Base-by-base conservation (phyloP, 2,888 invertebrate species). In the Ormyrus labotus region DNA sequence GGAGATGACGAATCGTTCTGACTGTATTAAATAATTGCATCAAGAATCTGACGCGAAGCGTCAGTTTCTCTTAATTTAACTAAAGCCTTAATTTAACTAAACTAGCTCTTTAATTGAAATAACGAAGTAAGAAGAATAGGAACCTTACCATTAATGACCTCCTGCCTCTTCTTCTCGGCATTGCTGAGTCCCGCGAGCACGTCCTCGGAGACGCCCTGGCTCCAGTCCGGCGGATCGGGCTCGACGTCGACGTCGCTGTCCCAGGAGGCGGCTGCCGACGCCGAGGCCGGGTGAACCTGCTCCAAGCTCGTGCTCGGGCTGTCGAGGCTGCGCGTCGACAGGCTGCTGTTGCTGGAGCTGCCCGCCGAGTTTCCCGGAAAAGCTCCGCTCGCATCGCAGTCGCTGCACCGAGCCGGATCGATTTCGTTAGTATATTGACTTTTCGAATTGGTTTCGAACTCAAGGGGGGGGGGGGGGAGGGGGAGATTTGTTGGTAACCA, bases 131-230 rank as follows among this genome's bases (percentile, higher is more conserved):
- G 47, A 13, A 5, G 0, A 11, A 53, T 13, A 2, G 6, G 0
- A 19, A 85, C 90, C 34, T 87, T 88, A 97, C 97, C 97, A 91
- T 97, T 97, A 83, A 98, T 96, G 87, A 97, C 96, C 92, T 98
- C 97, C 91, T 97, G 97, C 86, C 97, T 92, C 91, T 97, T 97
- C 91, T 96, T 96, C 90, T 97, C 97, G 86, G 95, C 94, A 83
- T 96, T 94, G 86, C 95, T 94, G 84, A 97, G 92, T 83, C 94
- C 93, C 78, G 93, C 92, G 74, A 96, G 92, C 72, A 95, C 93
- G 79, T 97, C 96, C 85, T 95, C 94, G 47, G 95, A 92, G 67
- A 97, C 94, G 82, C 94, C 92, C 83, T 94, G 94, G 87, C 96
- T 95, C 94, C 97, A 95, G 88, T 96, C 94, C 19, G 95, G 95